Evolutionary conservation across 2,113 vertebrate genomes (phyloP).

Genomic region (Coracopsis vasa): DNA sequence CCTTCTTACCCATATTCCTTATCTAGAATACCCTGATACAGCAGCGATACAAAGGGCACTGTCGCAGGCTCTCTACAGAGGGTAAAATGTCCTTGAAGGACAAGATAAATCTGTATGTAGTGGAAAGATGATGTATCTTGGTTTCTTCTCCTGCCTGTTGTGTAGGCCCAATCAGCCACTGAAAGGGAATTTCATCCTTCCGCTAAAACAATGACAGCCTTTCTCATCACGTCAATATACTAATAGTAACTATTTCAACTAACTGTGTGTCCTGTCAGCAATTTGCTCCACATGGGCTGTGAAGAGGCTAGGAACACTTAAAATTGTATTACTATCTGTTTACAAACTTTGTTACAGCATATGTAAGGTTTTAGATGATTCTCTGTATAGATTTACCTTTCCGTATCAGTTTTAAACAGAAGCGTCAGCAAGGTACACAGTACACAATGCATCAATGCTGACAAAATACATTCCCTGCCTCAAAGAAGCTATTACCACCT

Average conservation of each 20-base stretch:
- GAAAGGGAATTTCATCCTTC: not conserved
- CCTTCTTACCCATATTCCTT: not conserved
- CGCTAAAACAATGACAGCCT: not conserved
- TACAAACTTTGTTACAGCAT: not conserved
- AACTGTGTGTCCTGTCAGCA: not conserved
- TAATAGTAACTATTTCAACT: constrained; percentile 33
- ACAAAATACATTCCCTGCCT: not conserved
- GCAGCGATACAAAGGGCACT: not conserved
- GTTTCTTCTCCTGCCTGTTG: not conserved
- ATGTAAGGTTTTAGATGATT: not conserved
- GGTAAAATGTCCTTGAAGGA: not conserved
- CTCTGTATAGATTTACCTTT: not conserved
- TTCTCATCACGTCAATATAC: not conserved
- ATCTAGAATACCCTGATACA: constrained; percentile 7
- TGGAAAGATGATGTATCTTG: no score
- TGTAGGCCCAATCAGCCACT: not conserved
- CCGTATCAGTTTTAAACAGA: not conserved
- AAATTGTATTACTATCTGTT: not conserved
- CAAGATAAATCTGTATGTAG: no score
- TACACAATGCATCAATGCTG: not conserved
- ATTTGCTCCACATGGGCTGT: not conserved
- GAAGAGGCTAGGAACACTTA: not conserved
- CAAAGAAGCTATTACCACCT: not conserved
- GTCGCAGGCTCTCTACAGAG: not conserved
- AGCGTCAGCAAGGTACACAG: not conserved